Conservation (phyloP, 2,888 invertebrate species). For the Leucoma salicis region DNA sequence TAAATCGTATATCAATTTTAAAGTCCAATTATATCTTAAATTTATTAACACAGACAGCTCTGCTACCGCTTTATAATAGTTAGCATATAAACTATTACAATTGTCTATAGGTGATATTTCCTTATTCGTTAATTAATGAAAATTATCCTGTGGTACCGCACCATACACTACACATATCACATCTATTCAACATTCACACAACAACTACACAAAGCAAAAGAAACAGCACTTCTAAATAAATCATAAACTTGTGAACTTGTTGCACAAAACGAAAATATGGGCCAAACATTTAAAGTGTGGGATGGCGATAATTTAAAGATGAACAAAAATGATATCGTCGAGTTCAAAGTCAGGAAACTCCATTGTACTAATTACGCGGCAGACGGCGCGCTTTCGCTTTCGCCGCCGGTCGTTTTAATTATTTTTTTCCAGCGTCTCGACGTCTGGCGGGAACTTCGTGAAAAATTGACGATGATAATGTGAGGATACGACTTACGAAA, state of each 20-base stretch:
- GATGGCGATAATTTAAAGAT: constrained; percentile 49
- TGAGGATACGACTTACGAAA: constrained; percentile 17
- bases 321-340: constrained; percentile 70
- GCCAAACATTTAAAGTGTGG: constrained; percentile 36
- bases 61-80: too few species aligned
- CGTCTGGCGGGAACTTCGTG: constrained; percentile 77
- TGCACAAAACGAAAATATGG: constrained; percentile 23
- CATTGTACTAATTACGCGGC: constrained; percentile 82
- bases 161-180: too few species aligned
- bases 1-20: too few species aligned
- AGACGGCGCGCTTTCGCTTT: constrained; percentile 81
- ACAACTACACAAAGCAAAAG: background rate
- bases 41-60: too few species aligned
- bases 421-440: constrained; percentile 80
- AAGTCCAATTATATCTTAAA: too few species aligned
- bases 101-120: too few species aligned
- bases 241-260: constrained; percentile 19
- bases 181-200: too few species aligned
- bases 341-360: constrained; percentile 82
- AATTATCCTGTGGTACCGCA: too few species aligned
- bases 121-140: too few species aligned
- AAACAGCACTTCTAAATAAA: constrained; percentile 1
- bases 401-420: constrained; percentile 79
- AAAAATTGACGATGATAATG: constrained; percentile 61
- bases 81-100: too few species aligned